A percentile compares a stretch with the other conserved stretches of the same genome.
Conservation (phyloP, 1,140 invertebrate species). For the Kradibia gibbosae region DNA sequence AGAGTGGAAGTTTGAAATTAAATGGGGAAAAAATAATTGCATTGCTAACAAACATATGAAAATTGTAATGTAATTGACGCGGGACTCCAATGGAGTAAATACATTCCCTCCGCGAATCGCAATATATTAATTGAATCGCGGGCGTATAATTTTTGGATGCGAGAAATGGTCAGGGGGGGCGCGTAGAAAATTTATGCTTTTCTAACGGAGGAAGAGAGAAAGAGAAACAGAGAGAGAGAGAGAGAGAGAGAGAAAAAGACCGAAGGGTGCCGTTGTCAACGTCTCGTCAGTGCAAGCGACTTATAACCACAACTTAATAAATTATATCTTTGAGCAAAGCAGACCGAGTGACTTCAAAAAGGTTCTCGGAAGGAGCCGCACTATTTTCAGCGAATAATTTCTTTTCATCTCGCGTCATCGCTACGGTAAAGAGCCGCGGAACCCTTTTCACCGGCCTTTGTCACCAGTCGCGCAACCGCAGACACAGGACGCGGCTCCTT, state of each 20-base stretch:
- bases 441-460: conserved; percentile 50
- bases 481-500: conserved; percentile 17
- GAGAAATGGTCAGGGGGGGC: no score
- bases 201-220: no score
- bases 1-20: no score
- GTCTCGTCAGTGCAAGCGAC: conserved; percentile 45
- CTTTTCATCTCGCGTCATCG: conserved; percentile 58
- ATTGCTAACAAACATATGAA: no score
- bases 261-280: background rate
- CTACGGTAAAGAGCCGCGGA: background rate
- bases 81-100: no score
- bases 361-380: conserved; percentile 64
- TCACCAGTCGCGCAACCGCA: conserved; percentile 50
- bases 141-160: no score
- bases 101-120: no score
- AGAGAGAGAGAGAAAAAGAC: background rate
- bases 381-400: conserved; percentile 67
- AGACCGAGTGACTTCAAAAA: conserved; percentile 64
- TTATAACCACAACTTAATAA: conserved; percentile 69
- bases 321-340: conserved; percentile 64
- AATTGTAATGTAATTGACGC: no score
- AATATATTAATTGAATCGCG: no score
- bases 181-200: background rate
- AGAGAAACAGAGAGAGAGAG: no score
- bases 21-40: no score